Base-by-base conservation (phyloP, 1,140 invertebrate species). In the Heliothis virescens region DNA sequence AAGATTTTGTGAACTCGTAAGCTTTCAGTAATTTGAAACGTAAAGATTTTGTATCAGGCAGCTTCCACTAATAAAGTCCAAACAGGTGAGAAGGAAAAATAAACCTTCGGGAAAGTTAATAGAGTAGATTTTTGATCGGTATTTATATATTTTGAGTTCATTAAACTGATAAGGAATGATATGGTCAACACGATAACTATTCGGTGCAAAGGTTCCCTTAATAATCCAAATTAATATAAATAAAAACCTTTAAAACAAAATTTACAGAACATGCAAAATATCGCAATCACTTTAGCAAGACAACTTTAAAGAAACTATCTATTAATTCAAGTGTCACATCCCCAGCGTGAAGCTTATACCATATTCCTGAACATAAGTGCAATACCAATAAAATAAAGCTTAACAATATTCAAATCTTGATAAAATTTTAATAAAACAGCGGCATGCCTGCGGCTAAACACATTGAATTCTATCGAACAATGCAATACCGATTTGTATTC, bases 21-120 rank as follows among this genome's bases (percentile, higher is more conserved):
- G 75, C 57, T 78, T 72, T 81, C 50, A 73, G 74, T 81, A 73
- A 81, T 81, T 81, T 73, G 74, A 78, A 78, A 74, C 74, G 75
- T 34, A 55, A 21, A 65, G 60, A 73, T 72, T 73, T 57, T 76
- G 57, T 21, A 71, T 59, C 16, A 59, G 48, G 63, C 59, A 57
- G 50, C n/a, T 21, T 26, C 7, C 47, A 21, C 48, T 52, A 21
- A 13, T 9, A 69, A 55, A 67, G 13, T 65, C 7, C 2, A 18
- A 67, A 62, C 55, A 59, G n/a, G 48, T 3, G 29, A 11, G 0
- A 15, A 13, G 13, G 11, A 16, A 21, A 21, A 16, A 12, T 4
- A 59, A 12, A 29, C 10, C 13, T 26, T 3, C 1, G 26, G 4
- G 9, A 29, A 29, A 26, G 10, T 13, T 60, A 12, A 12, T 13